phyloP scores from a whole-genome alignment of 1,140 invertebrate species.

The Panonychus citri region DNA sequence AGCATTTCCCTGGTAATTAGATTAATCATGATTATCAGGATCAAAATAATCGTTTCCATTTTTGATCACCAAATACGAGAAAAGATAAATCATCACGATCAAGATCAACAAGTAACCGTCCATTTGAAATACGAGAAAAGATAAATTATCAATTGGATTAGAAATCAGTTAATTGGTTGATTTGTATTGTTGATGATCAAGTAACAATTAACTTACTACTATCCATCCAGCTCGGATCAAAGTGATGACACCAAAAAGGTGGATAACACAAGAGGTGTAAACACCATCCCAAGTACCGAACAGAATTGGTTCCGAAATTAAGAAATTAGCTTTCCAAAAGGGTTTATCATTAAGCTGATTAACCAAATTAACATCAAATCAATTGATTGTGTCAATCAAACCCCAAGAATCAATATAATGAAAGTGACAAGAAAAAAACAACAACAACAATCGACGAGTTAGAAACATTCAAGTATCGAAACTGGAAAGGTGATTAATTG shows the following conservation, averaged over 20 bases:
- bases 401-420: not conserved
- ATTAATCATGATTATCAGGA: no score
- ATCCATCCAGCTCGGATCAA: slow-evolving; percentile 91
- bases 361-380: not conserved
- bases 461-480: not conserved
- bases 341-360: slow-evolving; percentile 26
- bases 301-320: slow-evolving; percentile 70
- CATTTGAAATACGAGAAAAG: no score
- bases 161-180: no score
- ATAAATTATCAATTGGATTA: no score
- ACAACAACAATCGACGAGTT: not conserved
- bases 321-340: slow-evolving; percentile 81
- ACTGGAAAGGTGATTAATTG: not conserved
- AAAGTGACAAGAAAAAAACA: not conserved
- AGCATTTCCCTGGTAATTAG: slow-evolving; percentile 40
- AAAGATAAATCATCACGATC: no score
- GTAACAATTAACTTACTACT: slow-evolving; percentile 28
- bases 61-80: no score
- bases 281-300: slow-evolving; percentile 97
- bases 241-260: slow-evolving; percentile 90
- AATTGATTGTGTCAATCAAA: not conserved
- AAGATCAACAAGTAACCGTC: no score
- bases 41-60: no score
- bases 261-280: slow-evolving; percentile 77
- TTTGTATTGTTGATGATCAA: not conserved